Evolutionary conservation across 2,888 invertebrate species (phyloP).

Genomic region (Stenolophus ochropezus): DNA sequence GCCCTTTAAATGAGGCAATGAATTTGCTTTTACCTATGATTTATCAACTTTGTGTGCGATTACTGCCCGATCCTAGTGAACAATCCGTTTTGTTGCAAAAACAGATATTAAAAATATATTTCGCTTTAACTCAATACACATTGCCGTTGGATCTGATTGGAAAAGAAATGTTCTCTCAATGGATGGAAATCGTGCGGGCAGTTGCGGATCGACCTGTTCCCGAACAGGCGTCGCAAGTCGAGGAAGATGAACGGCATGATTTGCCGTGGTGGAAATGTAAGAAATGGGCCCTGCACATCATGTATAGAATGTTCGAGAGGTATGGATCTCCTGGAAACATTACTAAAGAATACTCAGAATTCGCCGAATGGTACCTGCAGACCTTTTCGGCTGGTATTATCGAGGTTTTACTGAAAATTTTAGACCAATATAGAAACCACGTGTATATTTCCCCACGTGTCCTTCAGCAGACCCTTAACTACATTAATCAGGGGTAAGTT

Average conservation of each 20-base stretch:
- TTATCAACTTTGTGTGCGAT: conserved; percentile 86
- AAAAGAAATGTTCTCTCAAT: conserved; percentile 92
- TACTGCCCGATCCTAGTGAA: conserved; percentile 89
- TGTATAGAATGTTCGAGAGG: conserved; percentile 95
- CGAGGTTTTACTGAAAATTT: conserved; percentile 87
- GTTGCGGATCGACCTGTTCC: conserved; percentile 92
- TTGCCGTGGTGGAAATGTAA: conserved; percentile 99
- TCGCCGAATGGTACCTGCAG: conserved; percentile 96
- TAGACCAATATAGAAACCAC: conserved; percentile 88
- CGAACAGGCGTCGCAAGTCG: conserved; percentile 84
- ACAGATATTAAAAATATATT: conserved; percentile 92
- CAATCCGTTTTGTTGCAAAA: conserved; percentile 94
- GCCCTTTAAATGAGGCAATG: conserved; percentile 96
- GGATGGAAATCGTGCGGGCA: conserved; percentile 87
- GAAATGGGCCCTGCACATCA: conserved; percentile 97
- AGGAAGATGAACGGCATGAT: conserved; percentile 92
- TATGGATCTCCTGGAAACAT: conserved; percentile 98
- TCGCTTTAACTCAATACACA: conserved; percentile 91
- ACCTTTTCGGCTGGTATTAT: conserved; percentile 93
- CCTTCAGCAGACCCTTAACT: conserved; percentile 93
- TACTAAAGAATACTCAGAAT: conserved; percentile 92
- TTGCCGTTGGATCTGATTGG: conserved; percentile 89
- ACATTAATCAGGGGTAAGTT: conserved; percentile 89
- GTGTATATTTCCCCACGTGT: conserved; percentile 93
- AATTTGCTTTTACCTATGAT: conserved; percentile 93